Evolutionary conservation across 2,113 vertebrate species (phyloP).

Genomic region (Cisticola juncidis): DNA sequence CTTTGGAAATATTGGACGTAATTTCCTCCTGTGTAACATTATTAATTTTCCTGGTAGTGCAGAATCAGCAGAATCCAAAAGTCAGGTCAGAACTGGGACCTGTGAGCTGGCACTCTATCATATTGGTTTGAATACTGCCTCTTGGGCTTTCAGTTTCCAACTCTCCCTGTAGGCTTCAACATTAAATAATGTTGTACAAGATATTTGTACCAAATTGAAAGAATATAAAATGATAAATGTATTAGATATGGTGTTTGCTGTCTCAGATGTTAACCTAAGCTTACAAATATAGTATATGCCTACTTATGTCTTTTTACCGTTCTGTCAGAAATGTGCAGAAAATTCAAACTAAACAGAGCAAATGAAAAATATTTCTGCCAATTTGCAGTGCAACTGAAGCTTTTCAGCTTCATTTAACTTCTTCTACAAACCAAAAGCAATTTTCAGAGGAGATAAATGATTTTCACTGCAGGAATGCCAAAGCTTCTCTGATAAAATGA

Average conservation of each 20-base stretch:
- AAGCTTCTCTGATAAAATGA: background rate
- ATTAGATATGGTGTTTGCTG: background rate
- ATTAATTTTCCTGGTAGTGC: background rate
- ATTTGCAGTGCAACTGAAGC: background rate
- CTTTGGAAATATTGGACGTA: background rate
- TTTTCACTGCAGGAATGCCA: background rate
- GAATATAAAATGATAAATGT: background rate
- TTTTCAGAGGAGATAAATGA: background rate
- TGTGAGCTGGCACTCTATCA: background rate
- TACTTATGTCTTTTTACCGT: background rate
- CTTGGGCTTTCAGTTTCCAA: background rate
- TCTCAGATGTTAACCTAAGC: background rate
- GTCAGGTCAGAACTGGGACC: background rate
- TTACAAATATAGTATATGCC: background rate
- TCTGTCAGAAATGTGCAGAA: background rate
- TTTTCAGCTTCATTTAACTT: slow-evolving; percentile 38
- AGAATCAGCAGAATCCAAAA: background rate
- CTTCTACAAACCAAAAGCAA: slow-evolving; percentile 11
- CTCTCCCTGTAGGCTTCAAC: background rate
- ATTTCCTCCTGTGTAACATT: background rate
- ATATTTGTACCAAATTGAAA: background rate
- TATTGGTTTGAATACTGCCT: background rate
- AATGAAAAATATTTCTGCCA: slow-evolving; percentile 14
- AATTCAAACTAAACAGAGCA: background rate
- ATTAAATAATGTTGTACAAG: background rate